Percentiles rank a stretch among this genome's conserved stretches.
phyloP scores from a whole-genome alignment of 2,888 invertebrate species.

The Dorcus hopei region DNA sequence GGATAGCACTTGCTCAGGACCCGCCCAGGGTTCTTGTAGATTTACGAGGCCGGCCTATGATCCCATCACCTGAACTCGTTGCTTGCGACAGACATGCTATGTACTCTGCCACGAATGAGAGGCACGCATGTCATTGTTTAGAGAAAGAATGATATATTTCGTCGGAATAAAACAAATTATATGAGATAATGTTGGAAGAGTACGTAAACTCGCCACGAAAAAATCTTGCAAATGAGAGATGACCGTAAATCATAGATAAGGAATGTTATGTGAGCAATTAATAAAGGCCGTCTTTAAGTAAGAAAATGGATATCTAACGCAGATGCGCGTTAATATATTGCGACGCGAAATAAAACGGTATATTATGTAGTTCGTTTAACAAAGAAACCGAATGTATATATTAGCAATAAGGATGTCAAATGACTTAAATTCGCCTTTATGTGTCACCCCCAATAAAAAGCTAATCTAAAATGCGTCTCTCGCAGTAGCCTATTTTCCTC shows the following conservation, averaged over 20 bases:
- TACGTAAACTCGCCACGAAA: too few species aligned
- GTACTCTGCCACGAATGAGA: constrained; percentile 10
- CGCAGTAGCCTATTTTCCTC: constrained; percentile 49
- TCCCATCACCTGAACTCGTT: constrained; percentile 39
- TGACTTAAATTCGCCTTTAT: neutral
- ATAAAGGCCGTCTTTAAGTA: too few species aligned
- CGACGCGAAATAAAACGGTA: too few species aligned
- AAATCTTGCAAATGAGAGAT: too few species aligned
- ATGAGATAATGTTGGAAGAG: neutral
- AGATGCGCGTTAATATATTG: too few species aligned
- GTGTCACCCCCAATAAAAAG: constrained; percentile 44
- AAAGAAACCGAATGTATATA: too few species aligned
- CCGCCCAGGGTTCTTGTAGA: constrained; percentile 39
- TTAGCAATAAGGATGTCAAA: neutral
- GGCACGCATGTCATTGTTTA: constrained; percentile 10
- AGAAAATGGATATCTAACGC: too few species aligned
- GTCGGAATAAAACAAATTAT: neutral
- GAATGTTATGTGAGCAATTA: too few species aligned
- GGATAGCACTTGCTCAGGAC: constrained; percentile 45
- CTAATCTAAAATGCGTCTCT: constrained; percentile 50
- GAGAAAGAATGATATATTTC: constrained; percentile 1
- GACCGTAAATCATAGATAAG: too few species aligned
- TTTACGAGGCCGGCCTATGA: constrained; percentile 45
- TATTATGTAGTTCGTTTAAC: too few species aligned
- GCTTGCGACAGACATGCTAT: constrained; percentile 12